Evolutionary conservation across 2,888 invertebrate genomes (phyloP), one percentile per base, ranked within the genome.

Genomic region (Drosophila niveifrons): DNA sequence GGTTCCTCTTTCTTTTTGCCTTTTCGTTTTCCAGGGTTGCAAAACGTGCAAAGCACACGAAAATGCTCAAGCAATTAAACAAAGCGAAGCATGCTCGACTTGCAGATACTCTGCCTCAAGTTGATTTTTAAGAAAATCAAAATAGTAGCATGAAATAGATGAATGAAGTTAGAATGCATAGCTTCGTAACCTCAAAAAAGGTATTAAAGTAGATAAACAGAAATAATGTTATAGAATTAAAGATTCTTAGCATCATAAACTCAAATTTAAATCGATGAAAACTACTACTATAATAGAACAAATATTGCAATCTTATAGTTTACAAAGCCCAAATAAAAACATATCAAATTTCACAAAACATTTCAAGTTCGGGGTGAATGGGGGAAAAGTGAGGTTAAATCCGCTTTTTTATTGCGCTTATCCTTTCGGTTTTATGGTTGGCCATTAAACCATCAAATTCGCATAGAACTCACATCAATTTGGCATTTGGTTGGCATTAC

Each of bases 401-500:
- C 63, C 59, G 43, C 23, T 48, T 83, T 82, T 82, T 87, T 83
- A 82, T 83, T 69, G 66, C 77, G 53, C 62, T 74, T 66, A 77
- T 74, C 80, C 78, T 52, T 50, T 62, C 41, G 62, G 59, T 66
- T 87, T 82, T 87, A 87, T 81, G 88, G 66, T 18, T 46, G 52
- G 43, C 52, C 67, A 75, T 75, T 67, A 75, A 75, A 58, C 78
- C 87, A 82, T 82, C 78, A 87, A 83, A 84, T 72, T 80, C 87
- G 46, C 72, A 86, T 80, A 58, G 65, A 59, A n/a, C 67, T 31
- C 61, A 56, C 66, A 69, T 72, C 63, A 47, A 72, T 75, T 72
- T 61, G 71, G 29, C 75, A 72, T 72, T 72, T 55, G 71, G 29
- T 72, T 55, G 71, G 29, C 75, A 62, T 71, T 51, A 63, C 62